Percentiles rank a stretch among this genome's conserved stretches.
phyloP scores from a whole-genome alignment of 2,888 invertebrate species.

The Trachelus troglodyta region DNA sequence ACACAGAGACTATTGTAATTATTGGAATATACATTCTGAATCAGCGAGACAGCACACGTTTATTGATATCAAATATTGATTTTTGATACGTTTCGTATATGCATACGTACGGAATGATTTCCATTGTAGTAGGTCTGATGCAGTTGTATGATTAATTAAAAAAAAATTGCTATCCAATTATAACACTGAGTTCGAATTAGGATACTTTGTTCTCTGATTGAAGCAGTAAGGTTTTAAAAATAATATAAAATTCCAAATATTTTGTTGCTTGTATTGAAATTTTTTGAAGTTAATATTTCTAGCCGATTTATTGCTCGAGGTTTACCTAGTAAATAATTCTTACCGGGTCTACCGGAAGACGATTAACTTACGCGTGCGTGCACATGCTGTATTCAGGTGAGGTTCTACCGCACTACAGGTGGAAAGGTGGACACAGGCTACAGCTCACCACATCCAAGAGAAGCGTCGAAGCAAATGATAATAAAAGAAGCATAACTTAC shows the following conservation, averaged over 20 bases:
- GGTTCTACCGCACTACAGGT: slow-evolving; percentile 16
- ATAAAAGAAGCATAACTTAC: slow-evolving; percentile 68
- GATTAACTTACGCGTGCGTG: slow-evolving; percentile 34
- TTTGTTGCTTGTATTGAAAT: background rate
- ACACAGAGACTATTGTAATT: background rate
- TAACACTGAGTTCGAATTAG: background rate
- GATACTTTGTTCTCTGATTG: background rate
- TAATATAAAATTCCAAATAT: background rate
- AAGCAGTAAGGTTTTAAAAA: background rate
- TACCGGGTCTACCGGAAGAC: background rate
- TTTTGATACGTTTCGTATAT: background rate
- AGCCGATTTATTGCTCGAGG: background rate
- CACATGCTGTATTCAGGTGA: slow-evolving; percentile 40
- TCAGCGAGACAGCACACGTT: background rate
- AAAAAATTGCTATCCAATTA: background rate
- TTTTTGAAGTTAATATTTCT: background rate
- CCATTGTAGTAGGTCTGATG: background rate
- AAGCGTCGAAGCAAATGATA: slow-evolving; percentile 67
- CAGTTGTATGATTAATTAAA: background rate
- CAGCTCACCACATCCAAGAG: slow-evolving; percentile 59
- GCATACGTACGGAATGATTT: background rate
- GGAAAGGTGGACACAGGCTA: slow-evolving; percentile 10
- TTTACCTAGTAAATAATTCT: background rate
- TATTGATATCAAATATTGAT: background rate
- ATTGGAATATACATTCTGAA: background rate